phyloP scores from a whole-genome alignment of 2,797 vertebrate species.

The Clarias laeviceps region DNA sequence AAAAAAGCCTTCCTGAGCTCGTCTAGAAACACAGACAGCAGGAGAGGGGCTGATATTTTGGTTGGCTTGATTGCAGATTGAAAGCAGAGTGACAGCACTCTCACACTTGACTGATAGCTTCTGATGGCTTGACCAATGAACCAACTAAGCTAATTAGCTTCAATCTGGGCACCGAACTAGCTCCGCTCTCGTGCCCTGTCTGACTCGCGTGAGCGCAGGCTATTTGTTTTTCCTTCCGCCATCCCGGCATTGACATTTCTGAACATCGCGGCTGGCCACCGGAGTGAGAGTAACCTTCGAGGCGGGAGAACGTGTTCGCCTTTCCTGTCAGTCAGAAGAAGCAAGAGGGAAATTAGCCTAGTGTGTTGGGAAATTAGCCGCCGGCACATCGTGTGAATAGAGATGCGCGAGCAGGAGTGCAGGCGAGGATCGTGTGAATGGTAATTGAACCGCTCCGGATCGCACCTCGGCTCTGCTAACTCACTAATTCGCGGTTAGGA shows the following conservation, averaged over 20 bases:
- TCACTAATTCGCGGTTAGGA: conserved; percentile 1
- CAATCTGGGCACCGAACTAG: conserved; percentile 58
- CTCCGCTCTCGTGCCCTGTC: conserved; percentile 58
- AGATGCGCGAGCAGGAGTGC: background rate
- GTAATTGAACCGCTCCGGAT: conserved; percentile 20
- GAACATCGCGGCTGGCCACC: conserved; percentile 62
- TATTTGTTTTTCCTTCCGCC: conserved; percentile 65
- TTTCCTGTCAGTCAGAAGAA: conserved; percentile 60
- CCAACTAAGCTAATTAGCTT: conserved; percentile 68
- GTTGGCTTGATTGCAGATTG: conserved; percentile 34
- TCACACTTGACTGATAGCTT: conserved; percentile 61
- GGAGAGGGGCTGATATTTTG: conserved; percentile 30
- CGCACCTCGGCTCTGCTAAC: background rate
- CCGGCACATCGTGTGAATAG: background rate
- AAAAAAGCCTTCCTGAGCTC: background rate
- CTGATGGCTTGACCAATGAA: conserved; percentile 69
- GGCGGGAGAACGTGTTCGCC: conserved; percentile 49
- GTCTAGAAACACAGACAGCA: conserved; percentile 17
- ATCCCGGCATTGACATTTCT: conserved; percentile 54
- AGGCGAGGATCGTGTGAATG: conserved; percentile 1
- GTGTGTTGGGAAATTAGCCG: conserved; percentile 65
- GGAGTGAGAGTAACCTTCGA: conserved; percentile 47
- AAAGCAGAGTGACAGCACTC: conserved; percentile 53
- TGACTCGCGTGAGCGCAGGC: conserved; percentile 29
- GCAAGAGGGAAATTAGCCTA: conserved; percentile 58